Evolutionary conservation across 2,113 vertebrate species (phyloP).

Genomic region (Phalacrocorax aristotelis): DNA sequence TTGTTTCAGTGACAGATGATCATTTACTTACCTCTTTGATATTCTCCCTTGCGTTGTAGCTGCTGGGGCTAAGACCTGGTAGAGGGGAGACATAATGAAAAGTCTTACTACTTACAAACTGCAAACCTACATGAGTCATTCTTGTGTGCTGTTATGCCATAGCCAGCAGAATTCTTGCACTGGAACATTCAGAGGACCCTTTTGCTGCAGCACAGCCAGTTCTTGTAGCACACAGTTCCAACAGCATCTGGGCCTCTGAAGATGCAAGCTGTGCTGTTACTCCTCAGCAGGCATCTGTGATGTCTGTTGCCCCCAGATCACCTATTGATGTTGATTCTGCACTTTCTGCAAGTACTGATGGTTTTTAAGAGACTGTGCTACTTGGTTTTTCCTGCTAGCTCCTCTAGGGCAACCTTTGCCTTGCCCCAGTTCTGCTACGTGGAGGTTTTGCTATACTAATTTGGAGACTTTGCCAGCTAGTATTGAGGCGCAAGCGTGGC

Average conservation of each 20-base stretch:
- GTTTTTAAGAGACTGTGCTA: neutral
- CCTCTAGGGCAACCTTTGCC: neutral
- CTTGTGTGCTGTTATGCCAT: neutral
- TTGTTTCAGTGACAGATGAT: neutral
- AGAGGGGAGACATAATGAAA: neutral
- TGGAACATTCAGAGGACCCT: neutral
- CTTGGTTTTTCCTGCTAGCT: neutral
- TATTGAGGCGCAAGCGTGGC: neutral
- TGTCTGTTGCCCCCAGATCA: neutral
- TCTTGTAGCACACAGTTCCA: neutral
- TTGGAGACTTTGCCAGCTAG: neutral
- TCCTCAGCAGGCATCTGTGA: neutral
- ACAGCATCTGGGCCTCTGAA: neutral
- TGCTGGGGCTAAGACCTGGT: constrained; percentile 32
- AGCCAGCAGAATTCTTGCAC: neutral
- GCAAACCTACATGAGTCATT: neutral
- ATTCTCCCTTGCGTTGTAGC: constrained; percentile 25
- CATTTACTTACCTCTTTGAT: constrained; percentile 63
- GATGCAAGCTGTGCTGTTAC: neutral
- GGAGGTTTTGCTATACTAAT: neutral
- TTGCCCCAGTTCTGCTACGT: neutral
- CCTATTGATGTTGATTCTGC: neutral
- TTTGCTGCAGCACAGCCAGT: neutral
- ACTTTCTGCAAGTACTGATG: neutral
- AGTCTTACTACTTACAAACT: neutral